Conservation (phyloP, 2,888 invertebrate species). For the Tenthredo livida region DNA sequence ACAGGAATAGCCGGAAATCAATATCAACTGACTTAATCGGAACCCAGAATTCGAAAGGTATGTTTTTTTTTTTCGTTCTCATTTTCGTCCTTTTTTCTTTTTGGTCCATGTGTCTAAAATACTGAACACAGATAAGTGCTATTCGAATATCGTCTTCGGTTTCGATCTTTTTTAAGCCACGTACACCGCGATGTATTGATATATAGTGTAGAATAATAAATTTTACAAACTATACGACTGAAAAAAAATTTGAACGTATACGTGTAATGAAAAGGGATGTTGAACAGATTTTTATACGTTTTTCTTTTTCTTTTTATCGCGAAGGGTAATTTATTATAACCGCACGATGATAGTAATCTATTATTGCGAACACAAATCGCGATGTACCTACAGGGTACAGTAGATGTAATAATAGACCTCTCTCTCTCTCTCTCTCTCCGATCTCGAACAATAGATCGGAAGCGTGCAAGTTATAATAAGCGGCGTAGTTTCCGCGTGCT, state of each 20-base stretch:
- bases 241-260: too few species aligned
- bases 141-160: background rate
- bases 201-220: too few species aligned
- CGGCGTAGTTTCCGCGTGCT: background rate
- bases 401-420: background rate
- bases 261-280: too few species aligned
- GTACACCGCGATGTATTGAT: too few species aligned
- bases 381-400: background rate
- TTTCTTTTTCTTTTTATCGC: background rate
- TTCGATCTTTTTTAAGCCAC: background rate
- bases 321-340: background rate
- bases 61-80: background rate
- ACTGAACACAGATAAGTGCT: background rate
- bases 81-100: background rate
- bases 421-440: background rate
- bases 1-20: slow-evolving; percentile 55
- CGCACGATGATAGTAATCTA: background rate
- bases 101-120: background rate
- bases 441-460: slow-evolving; percentile 15
- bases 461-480: background rate
- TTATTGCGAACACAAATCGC: background rate
- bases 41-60: slow-evolving; percentile 18
- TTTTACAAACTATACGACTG: too few species aligned
- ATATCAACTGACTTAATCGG: background rate
- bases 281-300: background rate